Percentiles rank a stretch among this genome's conserved stretches.
Conservation (phyloP, 2,113 vertebrate species). For the Hippocampus guttulatus region DNA sequence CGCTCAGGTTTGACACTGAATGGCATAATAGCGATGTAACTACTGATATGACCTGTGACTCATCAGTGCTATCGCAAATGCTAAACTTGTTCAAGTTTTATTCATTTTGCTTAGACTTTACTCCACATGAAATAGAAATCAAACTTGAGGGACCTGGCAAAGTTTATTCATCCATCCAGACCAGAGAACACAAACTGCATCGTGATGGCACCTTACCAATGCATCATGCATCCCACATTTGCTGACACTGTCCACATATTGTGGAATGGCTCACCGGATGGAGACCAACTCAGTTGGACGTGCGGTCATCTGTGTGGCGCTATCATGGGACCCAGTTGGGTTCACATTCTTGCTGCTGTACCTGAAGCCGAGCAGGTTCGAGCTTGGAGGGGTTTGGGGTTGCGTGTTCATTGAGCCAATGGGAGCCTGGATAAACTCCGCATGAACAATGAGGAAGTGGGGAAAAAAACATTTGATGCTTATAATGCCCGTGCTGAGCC, state of each 20-base stretch:
- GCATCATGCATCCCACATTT: conserved; percentile 9
- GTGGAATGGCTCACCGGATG: conserved; percentile 47
- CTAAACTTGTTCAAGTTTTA: neutral
- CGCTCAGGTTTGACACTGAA: neutral
- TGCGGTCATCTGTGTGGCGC: conserved; percentile 23
- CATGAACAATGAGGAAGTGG: conserved; percentile 67
- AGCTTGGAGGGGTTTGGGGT: neutral
- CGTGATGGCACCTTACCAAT: neutral
- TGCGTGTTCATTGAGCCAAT: neutral
- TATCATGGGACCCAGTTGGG: conserved; percentile 53
- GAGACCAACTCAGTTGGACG: conserved; percentile 19
- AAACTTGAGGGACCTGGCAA: neutral
- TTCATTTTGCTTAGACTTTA: neutral
- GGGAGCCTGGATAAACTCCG: conserved; percentile 59
- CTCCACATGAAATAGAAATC: neutral
- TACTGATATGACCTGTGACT: neutral
- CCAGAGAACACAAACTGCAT: neutral
- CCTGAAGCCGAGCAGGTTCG: conserved; percentile 42
- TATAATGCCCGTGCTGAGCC: conserved; percentile 70
- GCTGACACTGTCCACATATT: conserved; percentile 34
- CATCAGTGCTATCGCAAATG: neutral
- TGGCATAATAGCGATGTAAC: neutral
- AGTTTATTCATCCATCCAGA: neutral
- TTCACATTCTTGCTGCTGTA: conserved; percentile 41
- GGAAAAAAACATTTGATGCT: conserved; percentile 49